Base-by-base conservation (phyloP, 23 tunicate species). In the Botrylloides violaceus region DNA sequence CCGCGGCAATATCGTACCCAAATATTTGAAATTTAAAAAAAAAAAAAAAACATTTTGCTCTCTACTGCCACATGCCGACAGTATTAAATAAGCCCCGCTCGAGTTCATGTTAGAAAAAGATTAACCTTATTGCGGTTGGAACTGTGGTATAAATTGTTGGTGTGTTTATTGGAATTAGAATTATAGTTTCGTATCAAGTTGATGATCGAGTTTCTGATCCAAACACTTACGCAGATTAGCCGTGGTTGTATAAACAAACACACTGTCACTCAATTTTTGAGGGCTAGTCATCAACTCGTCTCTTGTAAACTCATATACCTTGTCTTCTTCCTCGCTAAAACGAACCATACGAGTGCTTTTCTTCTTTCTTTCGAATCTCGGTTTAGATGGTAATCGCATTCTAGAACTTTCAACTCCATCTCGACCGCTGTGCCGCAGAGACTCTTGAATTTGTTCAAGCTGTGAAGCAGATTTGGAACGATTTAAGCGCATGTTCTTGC, bases 301-400 rank as follows among this genome's bases (percentile, higher is more conserved):
- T 27, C 70, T 27, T 4, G 35, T 63, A 9, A 25, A 63, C 29
- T 63, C 70, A 31, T 25, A 63, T 29, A 63, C 35, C 29, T 63
- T 63, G 35, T 63, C 70, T 31, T 63, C 33, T 9, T 63, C 70
- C 18, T 63, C 70, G 35, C 70, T 63, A 63, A 63, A 63, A 3
- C 70, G 32, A 3, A 63, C 70, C 4, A 31, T 63, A 25, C 70
- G 34, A 33, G 23, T 31, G 20, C 3, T 3, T 63, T 63, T 63
- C 3, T 34, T 33, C 3, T 28, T 33, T 31, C n/a, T 63, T 3
- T 31, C 70, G 35, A 27, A 31, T 22, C 70, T 33, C 4, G 20
- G 3, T 6, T 27, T 28, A 3, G 70, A 63, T 4, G 62, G 3
- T 29, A 58, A 58, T 58, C 12, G 32, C 4, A 7, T 9, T 19